Percentiles rank a stretch among this genome's conserved stretches.
phyloP scores from a whole-genome alignment of 2,113 vertebrate genomes.

The Sardina pilchardus region DNA sequence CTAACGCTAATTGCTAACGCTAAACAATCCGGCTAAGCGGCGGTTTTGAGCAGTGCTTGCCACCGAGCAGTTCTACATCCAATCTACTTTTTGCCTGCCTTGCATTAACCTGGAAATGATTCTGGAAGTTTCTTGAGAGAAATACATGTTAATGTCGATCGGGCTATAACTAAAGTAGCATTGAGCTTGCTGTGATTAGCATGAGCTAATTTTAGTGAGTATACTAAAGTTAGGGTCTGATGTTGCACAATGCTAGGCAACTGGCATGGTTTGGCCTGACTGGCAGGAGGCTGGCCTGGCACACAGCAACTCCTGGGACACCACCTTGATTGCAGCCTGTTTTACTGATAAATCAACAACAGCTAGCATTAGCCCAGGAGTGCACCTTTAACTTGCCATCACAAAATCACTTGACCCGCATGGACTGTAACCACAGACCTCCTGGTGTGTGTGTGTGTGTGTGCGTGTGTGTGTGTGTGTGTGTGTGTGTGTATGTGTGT shows the following conservation, averaged over 20 bases:
- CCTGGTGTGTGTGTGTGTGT: constrained; percentile 38
- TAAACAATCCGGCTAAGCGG: not conserved
- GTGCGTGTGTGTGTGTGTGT: constrained; percentile 11
- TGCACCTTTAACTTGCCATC: not conserved
- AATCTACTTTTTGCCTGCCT: not conserved
- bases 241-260: not conserved
- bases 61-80: not conserved
- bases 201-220: not conserved
- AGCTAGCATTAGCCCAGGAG: not conserved
- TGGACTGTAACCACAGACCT: not conserved
- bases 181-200: not conserved
- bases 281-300: not conserved
- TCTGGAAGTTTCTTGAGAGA: not conserved
- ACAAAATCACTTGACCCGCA: not conserved
- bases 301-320: constrained; percentile 16
- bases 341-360: not conserved
- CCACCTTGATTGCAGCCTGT: constrained; percentile 7
- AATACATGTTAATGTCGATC: not conserved
- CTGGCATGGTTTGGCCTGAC: not conserved
- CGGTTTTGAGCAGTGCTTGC: not conserved
- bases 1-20: constrained; percentile 40
- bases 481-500: constrained; percentile 27
- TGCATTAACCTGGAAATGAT: not conserved
- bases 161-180: not conserved
- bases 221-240: not conserved